Evolutionary conservation across 2,113 vertebrate genomes (phyloP).

Genomic region (Lampris megalopsis): DNA sequence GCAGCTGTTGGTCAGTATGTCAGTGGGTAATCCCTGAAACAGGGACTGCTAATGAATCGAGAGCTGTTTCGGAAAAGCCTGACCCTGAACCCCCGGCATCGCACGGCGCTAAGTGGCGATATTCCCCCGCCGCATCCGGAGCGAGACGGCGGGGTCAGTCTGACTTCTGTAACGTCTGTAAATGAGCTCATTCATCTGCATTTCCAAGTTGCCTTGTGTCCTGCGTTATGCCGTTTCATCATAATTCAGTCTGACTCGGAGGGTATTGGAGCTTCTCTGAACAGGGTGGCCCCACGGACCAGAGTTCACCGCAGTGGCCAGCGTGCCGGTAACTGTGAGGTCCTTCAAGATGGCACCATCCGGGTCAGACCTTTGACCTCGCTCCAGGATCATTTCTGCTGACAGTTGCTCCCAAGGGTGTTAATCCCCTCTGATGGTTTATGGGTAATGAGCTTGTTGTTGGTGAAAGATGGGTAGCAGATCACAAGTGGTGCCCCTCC

Average conservation of each 20-base stretch:
- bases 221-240: conserved; percentile 1
- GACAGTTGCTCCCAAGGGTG: conserved; percentile 17
- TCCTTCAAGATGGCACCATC: not conserved
- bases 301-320: not conserved
- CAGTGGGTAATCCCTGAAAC: conserved; percentile 66
- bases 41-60: conserved; percentile 61
- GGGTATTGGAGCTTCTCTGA: not conserved
- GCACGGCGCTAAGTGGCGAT: conserved; percentile 50
- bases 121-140: conserved; percentile 51
- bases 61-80: conserved; percentile 54
- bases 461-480: conserved; percentile 65
- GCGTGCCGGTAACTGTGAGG: conserved; percentile 7
- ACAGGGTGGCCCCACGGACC: too few relatives aligned
- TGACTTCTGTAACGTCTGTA: conserved; percentile 4
- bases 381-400: conserved; percentile 13
- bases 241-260: not conserved
- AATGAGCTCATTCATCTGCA: not conserved
- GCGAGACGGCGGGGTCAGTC: conserved; percentile 26
- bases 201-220: not conserved
- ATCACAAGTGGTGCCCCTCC: conserved; percentile 25
- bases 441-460: conserved; percentile 70
- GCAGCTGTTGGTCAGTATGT: conserved; percentile 74
- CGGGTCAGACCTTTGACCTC: conserved; percentile 50
- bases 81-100: conserved; percentile 56
- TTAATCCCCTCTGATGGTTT: conserved; percentile 51